A percentile compares a stretch with the other conserved stretches of the same genome.
These are phyloP conservation scores for Ammodytes marinus DNA, from an alignment of 2,113 vertebrate genomes.

Conservation along the genomic window DNA sequence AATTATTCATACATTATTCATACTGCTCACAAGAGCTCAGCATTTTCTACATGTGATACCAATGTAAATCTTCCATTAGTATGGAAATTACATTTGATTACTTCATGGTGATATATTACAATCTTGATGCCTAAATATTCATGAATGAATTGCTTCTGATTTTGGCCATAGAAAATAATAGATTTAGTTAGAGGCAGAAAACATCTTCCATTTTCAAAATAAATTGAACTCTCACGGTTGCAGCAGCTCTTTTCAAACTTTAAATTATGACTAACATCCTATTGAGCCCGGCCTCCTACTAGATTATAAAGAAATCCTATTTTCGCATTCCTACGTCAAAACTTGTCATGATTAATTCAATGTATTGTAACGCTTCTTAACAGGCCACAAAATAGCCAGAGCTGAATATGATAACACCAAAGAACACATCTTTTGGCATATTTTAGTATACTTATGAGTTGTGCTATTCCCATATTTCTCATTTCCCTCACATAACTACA, in stretches of 20 bases:
- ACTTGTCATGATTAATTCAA: constrained; percentile 22
- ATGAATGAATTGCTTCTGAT: constrained; percentile 40
- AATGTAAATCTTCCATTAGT: constrained; percentile 60
- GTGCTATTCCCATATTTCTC: background rate
- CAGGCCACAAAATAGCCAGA: background rate
- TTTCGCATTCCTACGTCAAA: constrained; percentile 12
- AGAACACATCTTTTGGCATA: constrained; percentile 10
- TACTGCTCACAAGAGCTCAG: background rate
- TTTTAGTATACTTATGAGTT: constrained; percentile 3
- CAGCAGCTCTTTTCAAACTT: constrained; percentile 31
- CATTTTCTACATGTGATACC: constrained; percentile 25
- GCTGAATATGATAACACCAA: constrained; percentile 1
- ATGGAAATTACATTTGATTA: constrained; percentile 62
- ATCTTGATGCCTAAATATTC: constrained; percentile 48
- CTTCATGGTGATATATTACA: constrained; percentile 48
- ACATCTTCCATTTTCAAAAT: constrained; percentile 52
- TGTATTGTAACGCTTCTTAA: background rate
- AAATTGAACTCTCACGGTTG: constrained; percentile 50
- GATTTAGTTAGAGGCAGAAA: constrained; percentile 30
- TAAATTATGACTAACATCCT: constrained; percentile 37
- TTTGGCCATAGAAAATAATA: constrained; percentile 25
- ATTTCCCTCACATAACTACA: constrained; percentile 34
- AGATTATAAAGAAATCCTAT: constrained; percentile 17
- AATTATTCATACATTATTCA: background rate
- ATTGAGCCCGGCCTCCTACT: constrained; percentile 24